Percentiles rank a stretch among this genome's conserved stretches.
phyloP scores from a whole-genome alignment of 2,797 vertebrate species.

The Gymnothorax javanicus region DNA sequence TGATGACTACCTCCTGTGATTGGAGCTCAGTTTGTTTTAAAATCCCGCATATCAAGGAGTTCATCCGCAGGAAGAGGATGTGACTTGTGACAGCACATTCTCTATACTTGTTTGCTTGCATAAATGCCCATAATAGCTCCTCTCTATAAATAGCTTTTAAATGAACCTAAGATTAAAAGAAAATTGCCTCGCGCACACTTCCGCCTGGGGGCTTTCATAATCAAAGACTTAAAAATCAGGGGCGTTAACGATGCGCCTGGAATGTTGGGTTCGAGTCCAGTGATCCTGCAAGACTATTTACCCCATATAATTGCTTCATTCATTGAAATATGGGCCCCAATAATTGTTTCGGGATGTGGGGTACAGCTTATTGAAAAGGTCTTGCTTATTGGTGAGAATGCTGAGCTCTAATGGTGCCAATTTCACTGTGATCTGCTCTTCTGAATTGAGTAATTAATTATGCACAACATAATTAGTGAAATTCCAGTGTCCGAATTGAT shows the following conservation, averaged over 20 bases:
- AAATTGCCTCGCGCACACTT: slow-evolving; percentile 25
- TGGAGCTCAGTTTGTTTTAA: neutral
- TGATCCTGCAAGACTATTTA: slow-evolving; percentile 28
- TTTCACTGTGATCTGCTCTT: slow-evolving; percentile 20
- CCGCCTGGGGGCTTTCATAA: slow-evolving; percentile 23
- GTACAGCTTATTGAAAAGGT: slow-evolving; percentile 31
- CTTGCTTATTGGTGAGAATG: slow-evolving; percentile 25
- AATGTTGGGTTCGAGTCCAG: slow-evolving; percentile 20
- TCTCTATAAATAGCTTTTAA: slow-evolving; percentile 35
- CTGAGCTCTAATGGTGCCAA: slow-evolving; percentile 25
- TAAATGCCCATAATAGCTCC: slow-evolving; percentile 29
- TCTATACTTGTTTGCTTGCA: slow-evolving; percentile 16
- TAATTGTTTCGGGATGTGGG: slow-evolving; percentile 60
- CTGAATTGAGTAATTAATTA: slow-evolving; percentile 56
- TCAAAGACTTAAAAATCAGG: slow-evolving; percentile 26
- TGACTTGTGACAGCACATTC: slow-evolving; percentile 9
- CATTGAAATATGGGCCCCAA: slow-evolving; percentile 47
- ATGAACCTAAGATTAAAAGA: slow-evolving; percentile 36
- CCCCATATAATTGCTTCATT: slow-evolving; percentile 55
- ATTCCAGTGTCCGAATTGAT: slow-evolving; percentile 59
- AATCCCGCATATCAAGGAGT: slow-evolving; percentile 7
- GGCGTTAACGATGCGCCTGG: slow-evolving; percentile 24
- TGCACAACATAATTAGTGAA: slow-evolving; percentile 68
- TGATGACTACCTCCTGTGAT: neutral
- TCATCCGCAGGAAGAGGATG: slow-evolving; percentile 2